Percentiles rank a stretch among this genome's conserved stretches.
phyloP scores from a whole-genome alignment of 2,888 invertebrate genomes.

The Busseola fusca region DNA sequence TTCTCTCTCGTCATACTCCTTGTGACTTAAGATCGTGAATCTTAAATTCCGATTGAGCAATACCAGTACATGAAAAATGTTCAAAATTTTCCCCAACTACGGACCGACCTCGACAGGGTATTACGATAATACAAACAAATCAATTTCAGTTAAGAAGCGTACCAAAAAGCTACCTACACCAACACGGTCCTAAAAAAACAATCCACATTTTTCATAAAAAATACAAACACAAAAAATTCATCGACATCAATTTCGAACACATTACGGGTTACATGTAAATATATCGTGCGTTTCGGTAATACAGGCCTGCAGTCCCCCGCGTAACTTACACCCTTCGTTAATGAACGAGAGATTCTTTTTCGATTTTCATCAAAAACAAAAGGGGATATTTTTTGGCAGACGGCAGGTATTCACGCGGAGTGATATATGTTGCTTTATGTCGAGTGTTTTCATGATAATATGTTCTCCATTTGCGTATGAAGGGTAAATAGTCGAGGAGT shows the following conservation, averaged over 20 bases:
- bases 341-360: slow-evolving; percentile 87
- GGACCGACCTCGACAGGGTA: background rate
- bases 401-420: slow-evolving; percentile 68
- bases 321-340: slow-evolving; percentile 86
- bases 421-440: slow-evolving; percentile 44
- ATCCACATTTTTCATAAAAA: slow-evolving; percentile 9
- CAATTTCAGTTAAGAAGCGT: background rate
- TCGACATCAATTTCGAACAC: slow-evolving; percentile 10
- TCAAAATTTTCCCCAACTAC: background rate
- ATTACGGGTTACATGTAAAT: slow-evolving; percentile 9
- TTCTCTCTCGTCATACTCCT: background rate
- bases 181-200: slow-evolving; percentile 20
- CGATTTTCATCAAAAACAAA: slow-evolving; percentile 85
- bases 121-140: background rate
- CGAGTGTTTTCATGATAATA: slow-evolving; percentile 50
- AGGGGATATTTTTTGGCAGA: slow-evolving; percentile 84
- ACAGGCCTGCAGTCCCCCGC: slow-evolving; percentile 69
- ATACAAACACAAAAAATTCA: slow-evolving; percentile 9
- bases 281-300: slow-evolving; percentile 61
- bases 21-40: background rate
- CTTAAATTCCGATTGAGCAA: background rate
- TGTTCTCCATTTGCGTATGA: slow-evolving; percentile 18
- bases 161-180: slow-evolving; percentile 3
- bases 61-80: background rate
- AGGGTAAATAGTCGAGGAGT: background rate